Evolutionary conservation across 2,113 vertebrate species (phyloP).

Genomic region (Pteruthius melanotis): DNA sequence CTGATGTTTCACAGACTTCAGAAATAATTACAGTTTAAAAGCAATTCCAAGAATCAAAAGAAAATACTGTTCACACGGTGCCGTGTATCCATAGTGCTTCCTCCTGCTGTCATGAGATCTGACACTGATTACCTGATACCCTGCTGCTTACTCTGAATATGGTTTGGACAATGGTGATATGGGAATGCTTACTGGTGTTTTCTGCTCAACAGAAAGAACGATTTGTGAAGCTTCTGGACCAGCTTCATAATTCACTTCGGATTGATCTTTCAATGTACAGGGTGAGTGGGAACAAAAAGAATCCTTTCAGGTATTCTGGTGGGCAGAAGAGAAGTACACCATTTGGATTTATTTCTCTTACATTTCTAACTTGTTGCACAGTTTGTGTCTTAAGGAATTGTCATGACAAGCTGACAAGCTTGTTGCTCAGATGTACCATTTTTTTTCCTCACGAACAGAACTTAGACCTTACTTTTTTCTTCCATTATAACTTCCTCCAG

Average conservation of each 20-base stretch:
- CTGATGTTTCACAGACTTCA: neutral
- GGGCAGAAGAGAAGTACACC: neutral
- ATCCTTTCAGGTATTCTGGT: neutral
- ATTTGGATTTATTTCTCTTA: neutral
- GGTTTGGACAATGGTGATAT: neutral
- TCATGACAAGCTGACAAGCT: neutral
- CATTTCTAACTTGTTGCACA: neutral
- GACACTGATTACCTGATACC: neutral
- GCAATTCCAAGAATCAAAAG: neutral
- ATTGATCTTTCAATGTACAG: constrained; percentile 97
- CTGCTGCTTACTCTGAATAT: neutral
- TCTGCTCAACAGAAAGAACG: constrained; percentile 87
- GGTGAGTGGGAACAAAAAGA: constrained; percentile 72
- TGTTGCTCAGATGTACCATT: rapidly evolving
- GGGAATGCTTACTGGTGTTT: neutral
- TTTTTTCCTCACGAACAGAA: neutral
- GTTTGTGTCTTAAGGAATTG: neutral
- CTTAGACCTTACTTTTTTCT: neutral
- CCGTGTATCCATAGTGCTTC: neutral
- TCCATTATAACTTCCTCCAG: neutral
- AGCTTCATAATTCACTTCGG: constrained; percentile 95
- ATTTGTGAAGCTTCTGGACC: constrained; percentile 96
- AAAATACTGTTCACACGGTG: neutral
- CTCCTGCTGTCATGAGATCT: neutral
- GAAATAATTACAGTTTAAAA: neutral